Evolutionary conservation across 1,140 invertebrate genomes (phyloP).

Genomic region (Oryctes rhinoceros): DNA sequence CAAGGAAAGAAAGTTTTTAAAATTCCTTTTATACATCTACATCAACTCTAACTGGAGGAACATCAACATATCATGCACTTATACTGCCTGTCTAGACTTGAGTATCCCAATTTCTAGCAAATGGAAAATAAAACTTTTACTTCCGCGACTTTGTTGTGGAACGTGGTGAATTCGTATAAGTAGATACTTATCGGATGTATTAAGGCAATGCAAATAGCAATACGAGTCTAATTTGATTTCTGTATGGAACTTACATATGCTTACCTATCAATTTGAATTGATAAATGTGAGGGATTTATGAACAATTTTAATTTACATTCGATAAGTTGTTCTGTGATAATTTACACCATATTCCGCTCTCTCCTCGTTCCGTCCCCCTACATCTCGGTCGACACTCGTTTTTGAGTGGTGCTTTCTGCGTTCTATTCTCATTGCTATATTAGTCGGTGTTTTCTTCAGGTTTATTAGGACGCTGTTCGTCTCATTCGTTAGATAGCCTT

Average conservation of each 20-base stretch:
- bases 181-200: too few species aligned
- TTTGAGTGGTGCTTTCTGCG: too few species aligned
- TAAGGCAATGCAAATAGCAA: background rate
- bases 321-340: too few species aligned
- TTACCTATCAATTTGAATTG: background rate
- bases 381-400: too few species aligned
- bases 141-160: background rate
- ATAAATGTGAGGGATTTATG: background rate
- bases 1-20: background rate
- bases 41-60: background rate
- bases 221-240: background rate
- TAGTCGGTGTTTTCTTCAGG: too few species aligned
- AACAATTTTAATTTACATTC: too few species aligned
- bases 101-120: background rate
- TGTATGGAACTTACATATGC: background rate
- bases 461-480: too few species aligned
- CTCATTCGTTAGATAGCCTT: too few species aligned
- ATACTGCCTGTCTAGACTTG: background rate
- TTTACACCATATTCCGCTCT: too few species aligned
- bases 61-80: constrained; percentile 1
- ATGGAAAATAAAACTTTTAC: constrained; percentile 5
- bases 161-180: too few species aligned
- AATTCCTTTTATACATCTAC: constrained; percentile 1
- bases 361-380: too few species aligned
- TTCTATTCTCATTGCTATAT: too few species aligned